Percentiles rank a stretch among this genome's conserved stretches.
Conservation (phyloP, 2,113 vertebrate genomes). For the Proteles cristata region DNA sequence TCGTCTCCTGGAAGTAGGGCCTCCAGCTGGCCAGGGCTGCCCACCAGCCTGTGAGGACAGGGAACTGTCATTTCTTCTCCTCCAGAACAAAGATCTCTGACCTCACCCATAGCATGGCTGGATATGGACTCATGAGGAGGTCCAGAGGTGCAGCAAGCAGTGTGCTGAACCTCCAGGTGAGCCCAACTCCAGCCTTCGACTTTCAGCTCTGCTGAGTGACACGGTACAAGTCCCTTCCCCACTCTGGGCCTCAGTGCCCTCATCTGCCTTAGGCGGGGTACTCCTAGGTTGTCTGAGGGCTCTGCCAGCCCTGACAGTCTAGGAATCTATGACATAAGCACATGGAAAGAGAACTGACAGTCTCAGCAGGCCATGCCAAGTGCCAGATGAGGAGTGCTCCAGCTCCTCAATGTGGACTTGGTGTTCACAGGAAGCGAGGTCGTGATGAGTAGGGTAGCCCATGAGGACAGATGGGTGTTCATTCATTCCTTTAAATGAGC, state of each 20-base stretch:
- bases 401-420: background rate
- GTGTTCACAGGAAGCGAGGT: background rate
- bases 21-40: background rate
- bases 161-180: background rate
- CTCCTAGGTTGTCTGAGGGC: background rate
- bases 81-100: slow-evolving; percentile 16
- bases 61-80: background rate
- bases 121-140: background rate
- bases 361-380: background rate
- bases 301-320: background rate
- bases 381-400: background rate
- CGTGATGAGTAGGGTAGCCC: too few relatives aligned
- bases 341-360: background rate
- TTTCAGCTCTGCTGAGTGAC: background rate
- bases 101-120: background rate
- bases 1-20: background rate
- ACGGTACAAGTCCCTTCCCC: background rate
- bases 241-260: background rate
- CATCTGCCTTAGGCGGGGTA: background rate
- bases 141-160: background rate
- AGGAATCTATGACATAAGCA: slow-evolving; percentile 34
- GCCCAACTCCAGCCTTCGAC: background rate
- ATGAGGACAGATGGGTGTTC: background rate
- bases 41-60: background rate
- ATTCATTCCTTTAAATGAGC: background rate